Percentiles rank a stretch among this genome's conserved stretches.
Evolutionary conservation across 2,113 vertebrate genomes (phyloP).

Genomic region (Atrichornis clamosus): DNA sequence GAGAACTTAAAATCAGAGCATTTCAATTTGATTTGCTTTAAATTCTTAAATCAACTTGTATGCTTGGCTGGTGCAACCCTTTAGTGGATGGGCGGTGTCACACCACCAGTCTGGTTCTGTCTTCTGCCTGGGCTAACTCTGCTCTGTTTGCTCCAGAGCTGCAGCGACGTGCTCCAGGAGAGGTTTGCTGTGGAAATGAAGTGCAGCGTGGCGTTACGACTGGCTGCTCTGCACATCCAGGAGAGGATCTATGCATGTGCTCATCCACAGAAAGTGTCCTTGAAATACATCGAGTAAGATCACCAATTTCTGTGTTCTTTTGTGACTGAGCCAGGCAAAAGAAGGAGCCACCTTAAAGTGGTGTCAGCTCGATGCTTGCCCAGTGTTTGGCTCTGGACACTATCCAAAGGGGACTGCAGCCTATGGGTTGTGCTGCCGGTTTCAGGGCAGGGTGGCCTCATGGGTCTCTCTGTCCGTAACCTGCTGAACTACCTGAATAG

Average conservation of each 20-base stretch:
- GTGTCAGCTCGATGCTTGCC: background rate
- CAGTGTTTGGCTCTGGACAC: background rate
- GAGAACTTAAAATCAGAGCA: background rate
- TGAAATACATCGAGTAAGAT: slow-evolving; percentile 95
- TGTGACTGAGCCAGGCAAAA: background rate
- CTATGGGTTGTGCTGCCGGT: background rate
- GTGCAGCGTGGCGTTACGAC: slow-evolving; percentile 88
- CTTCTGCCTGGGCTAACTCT: background rate
- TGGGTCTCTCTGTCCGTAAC: background rate
- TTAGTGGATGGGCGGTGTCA: fast-evolving
- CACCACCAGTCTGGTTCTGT: too few species aligned
- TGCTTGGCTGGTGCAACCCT: background rate
- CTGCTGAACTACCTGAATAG: background rate
- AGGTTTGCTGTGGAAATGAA: slow-evolving; percentile 97
- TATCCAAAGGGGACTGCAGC: background rate
- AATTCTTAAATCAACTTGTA: background rate
- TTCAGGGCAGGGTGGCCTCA: background rate
- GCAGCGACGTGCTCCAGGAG: slow-evolving; percentile 93
- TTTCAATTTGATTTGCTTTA: background rate
- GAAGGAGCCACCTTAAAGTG: background rate
- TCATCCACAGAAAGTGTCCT: slow-evolving; percentile 88
- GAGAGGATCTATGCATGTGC: slow-evolving; percentile 89
- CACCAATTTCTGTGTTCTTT: background rate
- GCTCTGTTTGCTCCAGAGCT: slow-evolving; percentile 79
- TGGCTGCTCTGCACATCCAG: slow-evolving; percentile 94